phyloP scores from a whole-genome alignment of 2,888 invertebrate species.

The Matsumyia berberina region DNA sequence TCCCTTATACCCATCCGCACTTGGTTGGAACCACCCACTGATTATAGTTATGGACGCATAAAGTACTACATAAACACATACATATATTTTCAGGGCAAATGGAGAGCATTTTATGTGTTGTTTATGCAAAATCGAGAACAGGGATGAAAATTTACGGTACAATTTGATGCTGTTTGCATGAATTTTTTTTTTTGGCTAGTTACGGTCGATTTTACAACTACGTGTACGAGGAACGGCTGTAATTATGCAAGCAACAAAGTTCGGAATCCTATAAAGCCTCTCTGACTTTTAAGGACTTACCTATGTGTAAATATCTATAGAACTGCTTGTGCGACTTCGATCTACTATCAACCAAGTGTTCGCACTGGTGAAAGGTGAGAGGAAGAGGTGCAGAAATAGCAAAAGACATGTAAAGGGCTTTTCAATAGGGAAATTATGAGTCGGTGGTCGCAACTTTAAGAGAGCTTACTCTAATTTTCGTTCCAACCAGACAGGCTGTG shows the following conservation, averaged over 20 bases:
- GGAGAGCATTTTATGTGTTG: conserved; percentile 66
- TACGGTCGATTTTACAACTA: conserved; percentile 66
- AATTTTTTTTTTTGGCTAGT: conserved; percentile 59
- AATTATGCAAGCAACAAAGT: conserved; percentile 50
- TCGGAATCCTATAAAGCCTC: conserved; percentile 56
- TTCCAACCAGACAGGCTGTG: no score
- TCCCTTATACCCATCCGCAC: not conserved
- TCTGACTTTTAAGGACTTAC: no score
- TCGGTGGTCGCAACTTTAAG: no score
- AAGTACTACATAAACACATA: conserved; percentile 56
- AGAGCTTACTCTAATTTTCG: no score
- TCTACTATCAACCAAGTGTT: no score
- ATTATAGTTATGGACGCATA: conserved; percentile 66
- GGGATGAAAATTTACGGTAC: conserved; percentile 67
- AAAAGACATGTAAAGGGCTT: no score
- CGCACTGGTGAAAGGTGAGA: no score
- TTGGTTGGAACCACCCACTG: conserved; percentile 41
- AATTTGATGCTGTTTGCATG: conserved; percentile 65
- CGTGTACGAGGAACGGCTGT: conserved; percentile 43
- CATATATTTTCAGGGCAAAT: conserved; percentile 61
- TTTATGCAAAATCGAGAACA: conserved; percentile 72
- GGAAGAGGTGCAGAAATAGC: no score
- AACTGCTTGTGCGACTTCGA: no score
- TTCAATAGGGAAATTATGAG: no score
- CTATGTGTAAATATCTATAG: no score